Conservation (phyloP, 1,140 invertebrate genomes). For the Bombus vancouverensis region DNA sequence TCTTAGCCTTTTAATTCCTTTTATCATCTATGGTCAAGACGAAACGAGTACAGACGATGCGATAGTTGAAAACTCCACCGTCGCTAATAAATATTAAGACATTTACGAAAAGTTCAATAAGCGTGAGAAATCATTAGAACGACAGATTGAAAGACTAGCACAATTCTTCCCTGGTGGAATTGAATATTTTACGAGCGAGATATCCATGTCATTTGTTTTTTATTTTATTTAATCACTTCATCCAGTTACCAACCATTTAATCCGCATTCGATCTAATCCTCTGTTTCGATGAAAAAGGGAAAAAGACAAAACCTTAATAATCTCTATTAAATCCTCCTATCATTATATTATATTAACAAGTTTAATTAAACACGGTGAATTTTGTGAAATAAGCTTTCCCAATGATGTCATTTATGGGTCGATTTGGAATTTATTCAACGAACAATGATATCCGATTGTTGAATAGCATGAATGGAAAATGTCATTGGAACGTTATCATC, state of each 20-base stretch:
- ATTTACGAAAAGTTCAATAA: no score
- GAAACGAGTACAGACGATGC: not conserved
- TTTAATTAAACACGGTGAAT: not conserved
- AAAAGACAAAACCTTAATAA: no score
- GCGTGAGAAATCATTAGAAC: no score
- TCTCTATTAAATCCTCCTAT: not conserved
- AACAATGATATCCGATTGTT: not conserved
- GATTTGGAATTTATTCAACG: not conserved
- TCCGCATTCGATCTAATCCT: not conserved
- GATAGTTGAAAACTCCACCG: not conserved
- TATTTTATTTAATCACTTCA: not conserved
- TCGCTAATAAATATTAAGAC: no score
- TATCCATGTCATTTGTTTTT: not conserved
- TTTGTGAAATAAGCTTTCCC: not conserved
- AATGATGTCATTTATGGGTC: not conserved
- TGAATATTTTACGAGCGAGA: not conserved
- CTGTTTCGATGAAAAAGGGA: no score
- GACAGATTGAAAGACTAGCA: not conserved
- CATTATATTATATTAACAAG: not conserved
- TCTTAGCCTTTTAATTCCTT: not conserved
- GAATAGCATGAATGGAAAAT: conserved; percentile 3
- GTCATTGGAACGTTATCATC: not conserved
- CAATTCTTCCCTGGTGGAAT: not conserved
- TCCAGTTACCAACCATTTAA: not conserved
- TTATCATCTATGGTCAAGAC: not conserved